Evolutionary conservation across 2,797 vertebrate genomes (phyloP).

Genomic region (Chloroceryle amazona): DNA sequence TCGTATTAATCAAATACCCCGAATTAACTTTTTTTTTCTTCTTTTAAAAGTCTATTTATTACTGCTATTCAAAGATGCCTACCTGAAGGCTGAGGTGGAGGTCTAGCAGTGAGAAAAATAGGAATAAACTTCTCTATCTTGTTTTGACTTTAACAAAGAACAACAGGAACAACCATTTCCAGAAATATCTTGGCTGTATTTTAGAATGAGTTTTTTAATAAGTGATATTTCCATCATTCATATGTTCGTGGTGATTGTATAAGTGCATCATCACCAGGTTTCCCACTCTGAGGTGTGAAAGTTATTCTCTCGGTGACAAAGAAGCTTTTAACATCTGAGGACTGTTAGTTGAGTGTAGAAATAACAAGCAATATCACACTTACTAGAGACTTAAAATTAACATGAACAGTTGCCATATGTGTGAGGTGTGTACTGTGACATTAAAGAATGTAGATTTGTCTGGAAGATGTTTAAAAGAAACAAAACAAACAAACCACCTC

Average conservation of each 20-base stretch:
- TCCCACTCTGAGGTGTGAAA: neutral
- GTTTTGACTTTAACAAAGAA: neutral
- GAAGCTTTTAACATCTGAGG: neutral
- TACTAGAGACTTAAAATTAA: neutral
- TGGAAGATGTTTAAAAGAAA: neutral
- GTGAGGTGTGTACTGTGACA: neutral
- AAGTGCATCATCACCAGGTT: neutral
- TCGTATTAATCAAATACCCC: neutral
- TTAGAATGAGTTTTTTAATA: neutral
- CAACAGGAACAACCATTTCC: neutral
- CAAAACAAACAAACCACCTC: neutral
- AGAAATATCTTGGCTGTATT: neutral
- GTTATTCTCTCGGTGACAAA: neutral
- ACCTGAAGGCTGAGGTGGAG: neutral
- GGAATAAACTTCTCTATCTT: neutral
- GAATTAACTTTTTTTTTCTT: neutral
- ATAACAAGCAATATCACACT: neutral
- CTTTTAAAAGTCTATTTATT: neutral
- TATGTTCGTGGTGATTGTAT: neutral
- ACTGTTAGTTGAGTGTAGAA: neutral
- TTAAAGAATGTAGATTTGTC: neutral
- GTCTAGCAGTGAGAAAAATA: neutral
- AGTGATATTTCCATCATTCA: neutral
- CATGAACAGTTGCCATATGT: rapidly evolving
- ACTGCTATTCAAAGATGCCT: neutral